Evolutionary conservation across 2,113 vertebrate genomes (phyloP).

Genomic region (Deroptyus accipitrinus): DNA sequence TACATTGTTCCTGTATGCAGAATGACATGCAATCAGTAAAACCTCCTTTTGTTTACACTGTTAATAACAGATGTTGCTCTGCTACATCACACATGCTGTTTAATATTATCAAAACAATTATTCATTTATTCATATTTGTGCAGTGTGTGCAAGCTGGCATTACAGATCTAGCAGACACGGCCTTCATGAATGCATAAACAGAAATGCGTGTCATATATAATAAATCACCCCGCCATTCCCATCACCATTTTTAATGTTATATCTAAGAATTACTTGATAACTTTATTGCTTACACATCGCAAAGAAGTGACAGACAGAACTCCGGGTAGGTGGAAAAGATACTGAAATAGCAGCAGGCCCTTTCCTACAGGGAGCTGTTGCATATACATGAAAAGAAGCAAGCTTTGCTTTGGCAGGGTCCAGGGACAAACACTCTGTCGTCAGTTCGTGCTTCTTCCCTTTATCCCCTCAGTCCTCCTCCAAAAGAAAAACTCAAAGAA

Average conservation of each 20-base stretch:
- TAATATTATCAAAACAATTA: conserved; percentile 78
- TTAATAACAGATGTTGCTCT: conserved; percentile 74
- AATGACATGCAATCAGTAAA: conserved; percentile 39
- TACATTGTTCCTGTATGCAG: conserved; percentile 39
- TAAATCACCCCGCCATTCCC: conserved; percentile 37
- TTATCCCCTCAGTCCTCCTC: background rate
- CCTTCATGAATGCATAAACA: conserved; percentile 57
- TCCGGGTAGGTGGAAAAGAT: background rate
- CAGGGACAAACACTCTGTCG: background rate
- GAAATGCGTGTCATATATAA: conserved; percentile 40
- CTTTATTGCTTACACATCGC: background rate
- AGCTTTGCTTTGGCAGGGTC: background rate
- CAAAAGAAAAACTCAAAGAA: background rate
- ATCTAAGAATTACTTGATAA: background rate
- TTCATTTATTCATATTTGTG: conserved; percentile 74
- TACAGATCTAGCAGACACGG: conserved; percentile 57
- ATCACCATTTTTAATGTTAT: conserved; percentile 7
- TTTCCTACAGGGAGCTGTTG: background rate
- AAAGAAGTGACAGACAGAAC: background rate
- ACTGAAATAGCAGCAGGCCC: background rate
- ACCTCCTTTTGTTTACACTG: conserved; percentile 69
- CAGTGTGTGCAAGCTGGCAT: conserved; percentile 66
- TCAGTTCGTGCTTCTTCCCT: background rate
- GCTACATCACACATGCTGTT: conserved; percentile 74
- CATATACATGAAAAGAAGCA: background rate